phyloP scores from a whole-genome alignment of 1,140 invertebrate species.

The Ooceraea biroi region DNA sequence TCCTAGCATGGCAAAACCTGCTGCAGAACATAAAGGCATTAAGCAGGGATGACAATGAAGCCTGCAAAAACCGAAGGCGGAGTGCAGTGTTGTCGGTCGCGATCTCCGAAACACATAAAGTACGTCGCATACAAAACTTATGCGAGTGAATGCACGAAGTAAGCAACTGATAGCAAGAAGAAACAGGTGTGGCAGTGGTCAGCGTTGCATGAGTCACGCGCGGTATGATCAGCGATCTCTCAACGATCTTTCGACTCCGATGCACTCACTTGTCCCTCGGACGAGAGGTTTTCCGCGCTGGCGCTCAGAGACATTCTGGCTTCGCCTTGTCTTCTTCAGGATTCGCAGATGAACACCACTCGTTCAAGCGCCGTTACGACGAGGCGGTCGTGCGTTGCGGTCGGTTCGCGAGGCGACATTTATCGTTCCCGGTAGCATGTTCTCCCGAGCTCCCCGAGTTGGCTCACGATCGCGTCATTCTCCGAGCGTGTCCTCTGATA shows the following conservation, averaged over 20 bases:
- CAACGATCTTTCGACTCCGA: constrained; percentile 28
- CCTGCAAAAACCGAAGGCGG: no score
- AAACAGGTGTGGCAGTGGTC: constrained; percentile 19
- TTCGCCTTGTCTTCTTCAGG: not conserved
- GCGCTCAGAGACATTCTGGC: constrained; percentile 88
- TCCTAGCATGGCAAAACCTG: no score
- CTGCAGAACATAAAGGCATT: not conserved
- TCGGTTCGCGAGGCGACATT: not conserved
- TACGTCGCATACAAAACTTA: not conserved
- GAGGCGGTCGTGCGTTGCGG: constrained; percentile 4
- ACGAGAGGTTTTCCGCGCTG: constrained; percentile 89
- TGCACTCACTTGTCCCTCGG: constrained; percentile 87
- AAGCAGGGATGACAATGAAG: no score
- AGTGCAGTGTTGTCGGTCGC: no score
- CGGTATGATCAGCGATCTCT: constrained; percentile 4
- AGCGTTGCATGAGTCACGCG: constrained; percentile 64
- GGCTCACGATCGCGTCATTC: constrained; percentile 22
- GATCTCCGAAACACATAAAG: not conserved
- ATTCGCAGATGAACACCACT: constrained; percentile 38
- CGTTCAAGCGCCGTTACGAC: constrained; percentile 19
- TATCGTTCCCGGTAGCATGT: constrained; percentile 50
- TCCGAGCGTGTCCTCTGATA: constrained; percentile 3
- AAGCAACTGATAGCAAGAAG: not conserved
- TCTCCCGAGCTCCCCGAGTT: not conserved
- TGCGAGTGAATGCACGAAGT: not conserved